Base-by-base conservation (phyloP, 2,888 invertebrate species). In the Linyphia triangularis region DNA sequence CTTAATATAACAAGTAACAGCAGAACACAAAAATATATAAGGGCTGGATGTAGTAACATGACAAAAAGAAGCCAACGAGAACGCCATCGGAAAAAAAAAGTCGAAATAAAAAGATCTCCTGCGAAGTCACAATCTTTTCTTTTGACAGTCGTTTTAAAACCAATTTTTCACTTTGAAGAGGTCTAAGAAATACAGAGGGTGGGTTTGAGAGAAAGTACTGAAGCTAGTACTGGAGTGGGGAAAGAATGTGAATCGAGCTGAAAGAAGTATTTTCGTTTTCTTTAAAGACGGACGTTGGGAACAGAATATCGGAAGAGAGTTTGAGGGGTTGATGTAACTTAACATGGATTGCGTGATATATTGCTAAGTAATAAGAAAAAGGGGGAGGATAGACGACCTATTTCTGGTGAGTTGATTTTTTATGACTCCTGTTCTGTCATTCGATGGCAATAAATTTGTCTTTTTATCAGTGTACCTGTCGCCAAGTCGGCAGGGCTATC, bases 91-190 rank as follows among this genome's bases (percentile, higher is more conserved):
- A 73, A 22, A 73, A 57, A 70, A 75, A 26, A 40, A 22, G 37
- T n/a, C 26, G 40, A 22, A 24, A 63, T 30, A 61, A 75, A 19
- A 13, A 26, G 37, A 61, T 69, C 51, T 59, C 51, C 40, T 57
- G n/a, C 63, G 9, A 22, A n/a, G 73, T 67, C 57, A 57, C 75
- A 37, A 61, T 51, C 57, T 30, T 70, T 51, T 28, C 26, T 37
- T 81, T 28, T 85, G 84, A 85, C 79, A 81, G 86, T 86, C 86
- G 72, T 81, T 86, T 86, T 73, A 86, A 86, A 86, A 81, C 63
- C 86, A 40, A 86, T 86, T 86, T 86, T 86, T 86, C 86, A 81
- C 59, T 81, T 73, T 28, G 65, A 81, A 63, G 70, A 79, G 26
- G 59, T n/a, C 59, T n/a, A 19, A n/a, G n/a, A n/a, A n/a, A n/a